Base-by-base conservation (phyloP, 2,888 invertebrate genomes). In the Nesidiocoris tenuis region DNA sequence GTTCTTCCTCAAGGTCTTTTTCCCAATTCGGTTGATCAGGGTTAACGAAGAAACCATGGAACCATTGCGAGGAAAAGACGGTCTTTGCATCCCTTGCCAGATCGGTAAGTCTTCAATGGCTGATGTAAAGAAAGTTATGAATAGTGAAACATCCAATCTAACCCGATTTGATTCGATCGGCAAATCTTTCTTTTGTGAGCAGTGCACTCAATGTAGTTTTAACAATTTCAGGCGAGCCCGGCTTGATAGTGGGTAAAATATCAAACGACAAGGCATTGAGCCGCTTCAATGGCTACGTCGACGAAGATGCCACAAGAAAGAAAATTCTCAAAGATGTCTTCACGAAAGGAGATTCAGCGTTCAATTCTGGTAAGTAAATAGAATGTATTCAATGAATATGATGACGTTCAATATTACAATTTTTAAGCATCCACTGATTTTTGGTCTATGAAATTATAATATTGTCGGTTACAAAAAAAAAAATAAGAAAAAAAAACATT, bases 321-420 rank as follows among this genome's bases (percentile, higher is more conserved):
- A 96, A 96, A 84, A 86, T 96, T 74, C 87, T 93, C 19, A 86
- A 86, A 61, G 88, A 95, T 83, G 94, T 96, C 17, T 95, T 96
- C 85, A 85, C 86, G 77, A 88, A 89, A 79, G 97, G 96, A 55
- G 98, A 99, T 84, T 87, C 88, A 71, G 95, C 91, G 79, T 99
- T 98, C 84, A 90, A 97, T 81, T 92, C 95, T 71, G 90, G 85
- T 85, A 74, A 76, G 80, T 18, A 21, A 55, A 18, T 2, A 2
- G 1, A 7, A 54, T 12, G 9, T 12, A 54, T 54, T 54, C 7
- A 7, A 54, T 54, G 54, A 12, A 7, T 54, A 54, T 7, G 54
- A 12, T 12, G 12, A 54, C 54, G 54, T 54, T 54, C 12, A n/a
- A n/a, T n/a, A n/a, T n/a, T n/a, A n/a, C n/a, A n/a, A n/a, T n/a